Conservation (phyloP, 1,140 invertebrate genomes). For the Halictus rubicundus region DNA sequence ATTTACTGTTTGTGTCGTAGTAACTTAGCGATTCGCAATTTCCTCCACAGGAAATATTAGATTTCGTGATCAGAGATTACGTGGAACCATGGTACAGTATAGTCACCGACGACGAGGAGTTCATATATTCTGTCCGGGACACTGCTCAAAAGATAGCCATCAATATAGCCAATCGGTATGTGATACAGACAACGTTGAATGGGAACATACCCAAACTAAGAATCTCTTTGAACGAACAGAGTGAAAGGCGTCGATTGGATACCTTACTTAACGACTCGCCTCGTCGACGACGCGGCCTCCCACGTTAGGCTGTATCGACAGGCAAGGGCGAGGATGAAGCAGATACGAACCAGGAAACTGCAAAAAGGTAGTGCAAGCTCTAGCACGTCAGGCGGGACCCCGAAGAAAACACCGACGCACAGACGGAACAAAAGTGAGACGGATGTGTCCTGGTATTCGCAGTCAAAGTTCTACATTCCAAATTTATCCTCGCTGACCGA, state of each 20-base stretch:
- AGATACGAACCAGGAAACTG: conserved; percentile 76
- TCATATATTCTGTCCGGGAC: conserved; percentile 81
- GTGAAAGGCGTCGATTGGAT: conserved; percentile 95
- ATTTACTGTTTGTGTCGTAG: background rate
- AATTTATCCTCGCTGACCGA: conserved; percentile 77
- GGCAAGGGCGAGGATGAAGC: conserved; percentile 84
- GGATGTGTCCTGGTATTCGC: conserved; percentile 84
- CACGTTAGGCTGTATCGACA: conserved; percentile 92
- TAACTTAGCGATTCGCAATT: conserved; percentile 22
- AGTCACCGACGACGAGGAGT: conserved; percentile 82
- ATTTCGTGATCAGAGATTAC: conserved; percentile 89
- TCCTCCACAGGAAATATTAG: conserved; percentile 83
- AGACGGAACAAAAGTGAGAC: conserved; percentile 87
- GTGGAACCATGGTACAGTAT: conserved; percentile 88
- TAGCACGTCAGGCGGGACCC: conserved; percentile 78
- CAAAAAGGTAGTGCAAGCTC: conserved; percentile 77
- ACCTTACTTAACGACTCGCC: conserved; percentile 90
- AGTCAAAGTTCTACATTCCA: conserved; percentile 79
- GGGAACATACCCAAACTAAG: background rate
- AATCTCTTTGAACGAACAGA: conserved; percentile 77
- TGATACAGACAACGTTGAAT: background rate
- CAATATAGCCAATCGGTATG: conserved; percentile 82
- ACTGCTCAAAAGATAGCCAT: conserved; percentile 82
- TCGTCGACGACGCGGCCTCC: conserved; percentile 94
- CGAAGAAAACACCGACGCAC: conserved; percentile 81